Evolutionary conservation across 2,113 vertebrate species (phyloP).

Genomic region (Conger conger): DNA sequence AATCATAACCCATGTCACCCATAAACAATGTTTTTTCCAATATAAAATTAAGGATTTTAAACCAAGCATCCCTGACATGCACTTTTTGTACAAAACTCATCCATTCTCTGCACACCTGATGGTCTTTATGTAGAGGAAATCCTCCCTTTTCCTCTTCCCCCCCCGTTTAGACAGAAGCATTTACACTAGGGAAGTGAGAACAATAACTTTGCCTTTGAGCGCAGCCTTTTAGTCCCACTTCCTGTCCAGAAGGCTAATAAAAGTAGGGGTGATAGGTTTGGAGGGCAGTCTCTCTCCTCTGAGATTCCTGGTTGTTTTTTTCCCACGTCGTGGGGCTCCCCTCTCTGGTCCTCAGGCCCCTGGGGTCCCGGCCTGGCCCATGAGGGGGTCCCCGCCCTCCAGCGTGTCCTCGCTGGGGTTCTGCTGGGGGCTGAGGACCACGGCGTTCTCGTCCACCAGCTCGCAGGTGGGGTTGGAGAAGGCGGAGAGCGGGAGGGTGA

Average conservation of each 20-base stretch:
- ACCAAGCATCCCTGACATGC: conserved; percentile 36
- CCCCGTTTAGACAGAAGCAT: conserved; percentile 33
- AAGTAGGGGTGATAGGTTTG: conserved; percentile 22
- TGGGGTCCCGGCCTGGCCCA: conserved; percentile 84
- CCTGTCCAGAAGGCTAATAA: conserved; percentile 36
- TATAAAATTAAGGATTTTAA: conserved; percentile 36
- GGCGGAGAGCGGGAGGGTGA: conserved; percentile 86
- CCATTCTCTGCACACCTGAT: conserved; percentile 18
- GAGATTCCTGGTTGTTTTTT: conserved; percentile 22
- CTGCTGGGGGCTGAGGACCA: conserved; percentile 69
- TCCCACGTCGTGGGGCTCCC: background rate
- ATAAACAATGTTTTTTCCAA: conserved; percentile 22
- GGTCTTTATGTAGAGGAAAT: conserved; percentile 28
- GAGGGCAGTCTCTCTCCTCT: conserved; percentile 47
- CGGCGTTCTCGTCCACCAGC: conserved; percentile 84
- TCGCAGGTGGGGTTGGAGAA: conserved; percentile 90
- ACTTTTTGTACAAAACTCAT: conserved; percentile 39
- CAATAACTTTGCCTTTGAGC: conserved; percentile 40
- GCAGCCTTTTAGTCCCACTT: conserved; percentile 38
- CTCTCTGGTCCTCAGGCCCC: conserved; percentile 78
- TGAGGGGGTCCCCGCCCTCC: conserved; percentile 76
- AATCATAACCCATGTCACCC: background rate
- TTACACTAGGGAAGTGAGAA: conserved; percentile 22
- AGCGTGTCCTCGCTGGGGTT: conserved; percentile 66
- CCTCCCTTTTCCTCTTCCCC: conserved; percentile 21